Evolutionary conservation across 2,888 invertebrate species (phyloP).

Genomic region (Odontocerum albicorne): DNA sequence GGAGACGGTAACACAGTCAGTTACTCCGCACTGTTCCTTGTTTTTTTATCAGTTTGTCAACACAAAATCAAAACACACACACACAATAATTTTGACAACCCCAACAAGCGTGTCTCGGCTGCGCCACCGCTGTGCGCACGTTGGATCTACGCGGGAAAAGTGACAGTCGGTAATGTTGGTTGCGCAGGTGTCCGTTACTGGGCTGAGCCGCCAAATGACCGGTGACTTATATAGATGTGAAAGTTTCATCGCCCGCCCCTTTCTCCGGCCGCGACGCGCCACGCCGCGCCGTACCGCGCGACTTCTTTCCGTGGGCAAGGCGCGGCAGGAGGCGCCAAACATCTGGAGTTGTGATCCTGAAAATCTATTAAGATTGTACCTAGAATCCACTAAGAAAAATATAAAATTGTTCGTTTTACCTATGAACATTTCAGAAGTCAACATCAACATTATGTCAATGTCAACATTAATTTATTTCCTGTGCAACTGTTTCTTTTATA

Average conservation of each 20-base stretch:
- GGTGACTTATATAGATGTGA: slow-evolving; percentile 35
- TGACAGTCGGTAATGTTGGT: slow-evolving; percentile 22
- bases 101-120: slow-evolving; percentile 9
- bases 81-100: too few relatives aligned
- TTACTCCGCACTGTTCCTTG: slow-evolving; percentile 26
- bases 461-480: too few relatives aligned
- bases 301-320: not conserved
- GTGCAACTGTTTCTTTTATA: too few relatives aligned
- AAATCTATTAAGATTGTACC: too few relatives aligned
- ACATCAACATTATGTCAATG: too few relatives aligned
- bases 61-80: slow-evolving; percentile 20
- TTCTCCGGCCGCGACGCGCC: slow-evolving; percentile 25
- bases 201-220: slow-evolving; percentile 21
- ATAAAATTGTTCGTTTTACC: too few relatives aligned
- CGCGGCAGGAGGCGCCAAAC: not conserved
- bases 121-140: slow-evolving; percentile 20
- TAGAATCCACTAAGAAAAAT: too few relatives aligned
- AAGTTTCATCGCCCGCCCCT: slow-evolving; percentile 32
- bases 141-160: slow-evolving; percentile 19
- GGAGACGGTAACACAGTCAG: slow-evolving; percentile 26
- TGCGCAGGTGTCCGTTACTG: slow-evolving; percentile 28
- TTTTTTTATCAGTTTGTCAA: slow-evolving; percentile 8
- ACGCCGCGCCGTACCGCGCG: not conserved
- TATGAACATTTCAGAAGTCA: too few relatives aligned
- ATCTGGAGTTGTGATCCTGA: too few relatives aligned